Conservation (phyloP, 1,140 invertebrate genomes). For the Scaptomyza montana region DNA sequence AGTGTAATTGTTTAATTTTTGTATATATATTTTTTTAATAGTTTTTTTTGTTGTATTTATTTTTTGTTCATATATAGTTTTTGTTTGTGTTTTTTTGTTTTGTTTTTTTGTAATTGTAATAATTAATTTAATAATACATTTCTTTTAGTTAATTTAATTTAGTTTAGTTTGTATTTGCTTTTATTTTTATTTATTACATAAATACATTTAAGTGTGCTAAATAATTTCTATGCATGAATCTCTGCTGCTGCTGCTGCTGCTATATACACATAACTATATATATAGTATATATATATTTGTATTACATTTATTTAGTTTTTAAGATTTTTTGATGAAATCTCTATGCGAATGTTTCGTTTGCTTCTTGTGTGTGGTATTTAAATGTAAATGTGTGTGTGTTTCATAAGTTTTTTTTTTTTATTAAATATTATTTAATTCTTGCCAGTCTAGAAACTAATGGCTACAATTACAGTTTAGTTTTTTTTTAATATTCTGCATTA, state of each 20-base stretch:
- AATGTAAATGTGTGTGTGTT: constrained; percentile 8
- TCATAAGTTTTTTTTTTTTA: neutral
- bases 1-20: constrained; percentile 41
- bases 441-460: constrained; percentile 71
- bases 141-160: constrained; percentile 78
- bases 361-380: constrained; percentile 1
- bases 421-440: neutral
- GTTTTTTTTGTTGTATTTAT: constrained; percentile 56
- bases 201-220: constrained; percentile 80
- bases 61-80: constrained; percentile 61
- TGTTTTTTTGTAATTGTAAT: constrained; percentile 69
- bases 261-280: constrained; percentile 57
- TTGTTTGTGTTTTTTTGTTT: constrained; percentile 56
- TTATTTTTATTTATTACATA: constrained; percentile 55
- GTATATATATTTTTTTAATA: constrained; percentile 21
- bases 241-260: constrained; percentile 2
- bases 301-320: constrained; percentile 33
- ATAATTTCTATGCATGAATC: constrained; percentile 52
- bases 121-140: constrained; percentile 82
- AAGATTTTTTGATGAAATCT: constrained; percentile 9
- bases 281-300: constrained; percentile 34
- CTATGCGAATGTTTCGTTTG: constrained; percentile 33
- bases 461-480: constrained; percentile 55
- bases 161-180: constrained; percentile 55
- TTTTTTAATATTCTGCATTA: neutral